Evolutionary conservation across 2,888 invertebrate species (phyloP).

Genomic region (Fragum fragum): DNA sequence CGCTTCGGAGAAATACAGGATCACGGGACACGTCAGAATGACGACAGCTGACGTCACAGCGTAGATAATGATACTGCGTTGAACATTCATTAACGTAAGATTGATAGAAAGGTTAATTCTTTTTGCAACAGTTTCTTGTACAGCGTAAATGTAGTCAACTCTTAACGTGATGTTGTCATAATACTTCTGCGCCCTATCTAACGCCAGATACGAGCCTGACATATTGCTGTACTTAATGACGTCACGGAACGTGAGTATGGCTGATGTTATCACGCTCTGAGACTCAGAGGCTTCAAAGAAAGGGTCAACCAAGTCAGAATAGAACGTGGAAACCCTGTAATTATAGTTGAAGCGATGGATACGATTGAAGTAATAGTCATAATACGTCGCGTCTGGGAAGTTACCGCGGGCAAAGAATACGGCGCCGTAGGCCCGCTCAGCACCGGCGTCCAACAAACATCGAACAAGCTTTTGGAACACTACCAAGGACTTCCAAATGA

Average conservation of each 20-base stretch:
- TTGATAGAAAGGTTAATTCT: conserved; percentile 63
- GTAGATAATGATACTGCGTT: conserved; percentile 79
- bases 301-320: conserved; percentile 92
- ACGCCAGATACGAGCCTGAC: conserved; percentile 83
- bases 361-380: conserved; percentile 92
- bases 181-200: conserved; percentile 92
- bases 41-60: conserved; percentile 50
- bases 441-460: conserved; percentile 95
- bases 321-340: conserved; percentile 93
- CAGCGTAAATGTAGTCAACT: conserved; percentile 92
- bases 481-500: conserved; percentile 88
- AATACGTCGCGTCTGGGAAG: conserved; percentile 90
- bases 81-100: conserved; percentile 86
- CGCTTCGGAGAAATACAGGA: conserved; percentile 60
- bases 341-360: conserved; percentile 94
- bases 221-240: conserved; percentile 65
- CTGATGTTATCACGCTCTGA: conserved; percentile 30
- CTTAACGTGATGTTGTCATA: conserved; percentile 94
- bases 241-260: conserved; percentile 87
- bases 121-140: conserved; percentile 88
- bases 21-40: conserved; percentile 63
- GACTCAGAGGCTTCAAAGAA: conserved; percentile 25
- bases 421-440: conserved; percentile 94
- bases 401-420: conserved; percentile 94
- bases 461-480: conserved; percentile 95